Conservation (phyloP, 1,140 invertebrate genomes). For the Anastrepha ludens region DNA sequence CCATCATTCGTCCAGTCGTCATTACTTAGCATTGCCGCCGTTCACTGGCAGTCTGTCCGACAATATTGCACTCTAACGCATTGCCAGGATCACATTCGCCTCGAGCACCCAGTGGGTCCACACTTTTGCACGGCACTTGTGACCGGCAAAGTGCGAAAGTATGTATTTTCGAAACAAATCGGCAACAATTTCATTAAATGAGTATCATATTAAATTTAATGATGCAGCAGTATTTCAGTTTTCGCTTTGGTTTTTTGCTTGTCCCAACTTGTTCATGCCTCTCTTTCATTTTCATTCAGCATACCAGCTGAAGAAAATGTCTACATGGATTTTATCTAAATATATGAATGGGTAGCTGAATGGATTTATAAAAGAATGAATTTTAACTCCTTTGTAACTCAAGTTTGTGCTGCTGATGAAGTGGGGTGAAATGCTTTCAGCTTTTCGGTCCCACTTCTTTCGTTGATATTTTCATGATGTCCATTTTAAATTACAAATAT, state of each 20-base stretch:
- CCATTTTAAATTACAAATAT: too few relatives aligned
- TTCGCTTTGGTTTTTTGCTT: constrained; percentile 63
- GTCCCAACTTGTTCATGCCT: not conserved
- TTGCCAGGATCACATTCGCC: not conserved
- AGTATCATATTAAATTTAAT: constrained; percentile 75
- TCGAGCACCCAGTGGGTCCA: not conserved
- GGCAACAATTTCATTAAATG: constrained; percentile 75
- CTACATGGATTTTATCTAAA: not conserved
- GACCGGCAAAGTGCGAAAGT: constrained; percentile 55
- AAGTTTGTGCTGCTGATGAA: not conserved
- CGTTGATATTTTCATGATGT: too few relatives aligned
- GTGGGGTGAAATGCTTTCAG: not conserved
- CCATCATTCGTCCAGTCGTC: constrained; percentile 46
- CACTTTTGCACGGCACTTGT: not conserved
- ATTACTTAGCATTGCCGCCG: not conserved
- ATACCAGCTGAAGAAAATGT: not conserved
- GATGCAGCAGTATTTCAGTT: constrained; percentile 75
- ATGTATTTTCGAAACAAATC: constrained; percentile 75
- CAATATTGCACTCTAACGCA: constrained; percentile 69
- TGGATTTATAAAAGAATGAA: not conserved
- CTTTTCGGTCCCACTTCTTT: not conserved
- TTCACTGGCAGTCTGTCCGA: constrained; percentile 63
- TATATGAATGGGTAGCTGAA: constrained; percentile 6
- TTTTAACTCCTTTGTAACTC: not conserved
- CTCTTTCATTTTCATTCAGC: constrained; percentile 1